phyloP scores from a whole-genome alignment of 2,888 invertebrate genomes.

The Fissipunctia ypsillon region DNA sequence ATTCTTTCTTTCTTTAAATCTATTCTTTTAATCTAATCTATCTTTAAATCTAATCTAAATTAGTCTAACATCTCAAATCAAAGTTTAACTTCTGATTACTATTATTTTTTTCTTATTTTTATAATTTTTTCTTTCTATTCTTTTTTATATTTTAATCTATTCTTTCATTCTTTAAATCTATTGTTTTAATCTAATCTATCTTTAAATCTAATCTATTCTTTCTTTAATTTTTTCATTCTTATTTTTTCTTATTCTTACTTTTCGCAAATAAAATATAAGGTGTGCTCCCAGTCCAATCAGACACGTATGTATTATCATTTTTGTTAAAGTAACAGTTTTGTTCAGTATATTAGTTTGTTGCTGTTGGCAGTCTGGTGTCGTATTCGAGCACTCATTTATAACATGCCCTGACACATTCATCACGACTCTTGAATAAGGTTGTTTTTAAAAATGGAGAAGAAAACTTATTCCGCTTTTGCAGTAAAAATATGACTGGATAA shows the following conservation, averaged over 20 bases:
- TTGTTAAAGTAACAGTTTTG: not conserved
- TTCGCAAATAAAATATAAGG: not conserved
- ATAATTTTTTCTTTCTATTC: too few relatives aligned
- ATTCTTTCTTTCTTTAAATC: too few relatives aligned
- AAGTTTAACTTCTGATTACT: not conserved
- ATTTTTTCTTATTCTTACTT: not conserved
- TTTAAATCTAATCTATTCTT: too few relatives aligned
- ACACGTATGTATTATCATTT: not conserved
- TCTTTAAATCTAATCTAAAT: too few relatives aligned
- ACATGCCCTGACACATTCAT: slow-evolving; percentile 50
- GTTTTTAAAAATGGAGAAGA: slow-evolving; percentile 1
- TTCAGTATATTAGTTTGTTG: not conserved
- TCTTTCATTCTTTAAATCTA: too few relatives aligned
- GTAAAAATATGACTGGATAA: not conserved
- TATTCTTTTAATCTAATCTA: too few relatives aligned
- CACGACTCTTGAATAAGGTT: slow-evolving; percentile 29
- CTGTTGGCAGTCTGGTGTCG: slow-evolving; percentile 21
- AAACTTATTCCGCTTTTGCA: not conserved
- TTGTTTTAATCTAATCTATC: too few relatives aligned
- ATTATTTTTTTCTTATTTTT: not conserved
- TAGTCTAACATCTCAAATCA: not conserved
- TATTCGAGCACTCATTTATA: slow-evolving; percentile 61
- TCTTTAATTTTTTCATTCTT: too few relatives aligned
- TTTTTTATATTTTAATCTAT: too few relatives aligned
- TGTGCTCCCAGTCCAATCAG: not conserved